Percentiles rank a stretch among this genome's conserved stretches.
Evolutionary conservation across 2,888 invertebrate genomes (phyloP).

Genomic region (Copidosoma aretas): DNA sequence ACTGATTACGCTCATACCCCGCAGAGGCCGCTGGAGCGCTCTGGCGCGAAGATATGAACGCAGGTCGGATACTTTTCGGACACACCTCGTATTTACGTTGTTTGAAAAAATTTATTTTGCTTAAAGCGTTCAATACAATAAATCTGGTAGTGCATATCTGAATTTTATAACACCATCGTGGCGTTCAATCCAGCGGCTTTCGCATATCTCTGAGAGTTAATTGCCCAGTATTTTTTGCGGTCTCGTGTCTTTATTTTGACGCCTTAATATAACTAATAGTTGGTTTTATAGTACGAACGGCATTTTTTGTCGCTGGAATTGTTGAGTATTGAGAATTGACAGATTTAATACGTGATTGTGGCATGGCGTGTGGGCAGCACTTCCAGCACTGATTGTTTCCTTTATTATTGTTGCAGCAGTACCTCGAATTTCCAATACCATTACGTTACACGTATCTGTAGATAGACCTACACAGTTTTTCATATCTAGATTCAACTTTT

Average conservation of each 20-base stretch:
- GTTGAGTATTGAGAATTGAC: constrained; percentile 24
- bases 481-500: not conserved
- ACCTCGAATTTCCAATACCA: constrained; percentile 22
- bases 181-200: constrained; percentile 25
- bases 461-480: constrained; percentile 28
- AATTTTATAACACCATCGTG: constrained; percentile 24
- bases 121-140: too few relatives aligned
- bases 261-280: constrained; percentile 18
- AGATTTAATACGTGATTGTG: constrained; percentile 29
- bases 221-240: not conserved
- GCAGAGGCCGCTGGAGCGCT: too few relatives aligned
- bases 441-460: constrained; percentile 31
- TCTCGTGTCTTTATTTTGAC: constrained; percentile 15
- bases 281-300: constrained; percentile 32
- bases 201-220: constrained; percentile 19
- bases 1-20: too few relatives aligned
- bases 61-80: too few relatives aligned
- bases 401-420: constrained; percentile 24
- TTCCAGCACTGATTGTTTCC: constrained; percentile 22
- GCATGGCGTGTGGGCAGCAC: constrained; percentile 24
- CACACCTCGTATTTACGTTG: too few relatives aligned
- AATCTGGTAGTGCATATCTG: constrained; percentile 4
- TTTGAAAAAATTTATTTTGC: too few relatives aligned
- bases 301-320: constrained; percentile 22
- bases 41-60: too few relatives aligned